These are phyloP conservation scores for Mystacornis crossleyi DNA, from an alignment of 2,113 vertebrate genomes.

Conservation along the genomic window DNA sequence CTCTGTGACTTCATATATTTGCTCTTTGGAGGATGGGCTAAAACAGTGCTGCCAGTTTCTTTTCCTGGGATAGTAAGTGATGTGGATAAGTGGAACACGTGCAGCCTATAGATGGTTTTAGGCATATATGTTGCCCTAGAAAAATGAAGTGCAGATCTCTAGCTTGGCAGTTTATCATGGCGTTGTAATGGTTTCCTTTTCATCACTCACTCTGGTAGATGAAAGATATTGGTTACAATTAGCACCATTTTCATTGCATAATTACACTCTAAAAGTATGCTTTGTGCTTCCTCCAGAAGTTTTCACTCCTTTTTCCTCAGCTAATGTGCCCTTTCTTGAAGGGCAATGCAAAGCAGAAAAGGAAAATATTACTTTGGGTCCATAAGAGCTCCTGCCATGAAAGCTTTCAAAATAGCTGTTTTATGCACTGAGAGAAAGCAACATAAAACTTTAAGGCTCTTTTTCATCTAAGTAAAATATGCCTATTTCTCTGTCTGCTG, in stretches of 20 bases:
- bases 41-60: background rate
- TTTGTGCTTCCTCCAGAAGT: background rate
- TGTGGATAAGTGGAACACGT: background rate
- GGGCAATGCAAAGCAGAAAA: background rate
- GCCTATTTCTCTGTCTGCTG: background rate
- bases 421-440: constrained; percentile 8
- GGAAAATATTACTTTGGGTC: background rate
- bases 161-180: background rate
- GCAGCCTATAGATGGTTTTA: background rate
- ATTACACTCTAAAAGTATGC: background rate
- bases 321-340: background rate
- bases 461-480: constrained; percentile 10
- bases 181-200: background rate
- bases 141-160: background rate
- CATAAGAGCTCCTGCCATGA: background rate
- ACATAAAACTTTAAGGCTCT: constrained; percentile 24
- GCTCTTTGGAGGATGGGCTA: background rate
- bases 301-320: background rate
- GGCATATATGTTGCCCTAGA: background rate
- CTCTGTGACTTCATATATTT: background rate
- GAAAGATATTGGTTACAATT: background rate
- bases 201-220: background rate
- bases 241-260: background rate
- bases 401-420: background rate
- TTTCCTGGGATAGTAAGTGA: background rate